Conservation (phyloP, 1,140 invertebrate species). For the Drosophila funebris region DNA sequence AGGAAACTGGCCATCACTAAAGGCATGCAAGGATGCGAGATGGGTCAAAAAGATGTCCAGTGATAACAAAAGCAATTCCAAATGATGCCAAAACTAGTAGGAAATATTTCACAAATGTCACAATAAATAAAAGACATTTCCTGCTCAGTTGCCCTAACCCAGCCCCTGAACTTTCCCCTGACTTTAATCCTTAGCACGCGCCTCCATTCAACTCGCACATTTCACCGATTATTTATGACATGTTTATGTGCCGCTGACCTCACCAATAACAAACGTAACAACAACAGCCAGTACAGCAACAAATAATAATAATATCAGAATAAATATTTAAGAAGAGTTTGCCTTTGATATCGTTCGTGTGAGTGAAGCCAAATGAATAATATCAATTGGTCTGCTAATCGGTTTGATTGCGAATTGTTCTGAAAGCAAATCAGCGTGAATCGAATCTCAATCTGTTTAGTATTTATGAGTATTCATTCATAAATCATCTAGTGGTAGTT, state of each 20-base stretch:
- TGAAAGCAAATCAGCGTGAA: conserved; percentile 1
- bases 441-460: conserved; percentile 46
- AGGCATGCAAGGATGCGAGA: not conserved
- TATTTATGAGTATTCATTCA: conserved; percentile 65
- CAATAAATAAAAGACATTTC: conserved; percentile 20
- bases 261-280: conserved; percentile 51
- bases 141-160: conserved; percentile 4
- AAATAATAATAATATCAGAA: not conserved
- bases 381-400: conserved; percentile 31
- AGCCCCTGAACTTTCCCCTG: not conserved
- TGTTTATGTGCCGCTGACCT: conserved; percentile 79
- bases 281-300: conserved; percentile 8
- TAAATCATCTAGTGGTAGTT: conserved; percentile 48
- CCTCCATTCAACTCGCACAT: conserved; percentile 49
- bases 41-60: not conserved
- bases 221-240: conserved; percentile 68
- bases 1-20: conserved; percentile 7
- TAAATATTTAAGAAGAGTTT: conserved; percentile 35
- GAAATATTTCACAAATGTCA: conserved; percentile 44
- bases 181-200: conserved; percentile 52
- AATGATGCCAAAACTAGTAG: conserved; percentile 20
- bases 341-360: not conserved
- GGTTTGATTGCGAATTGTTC: conserved; percentile 8
- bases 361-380: conserved; percentile 10
- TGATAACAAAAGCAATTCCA: not conserved